Evolutionary conservation across 1,140 invertebrate species (phyloP), one percentile per base, ranked within the genome.

Genomic region (Thaumatotibia leucotreta): DNA sequence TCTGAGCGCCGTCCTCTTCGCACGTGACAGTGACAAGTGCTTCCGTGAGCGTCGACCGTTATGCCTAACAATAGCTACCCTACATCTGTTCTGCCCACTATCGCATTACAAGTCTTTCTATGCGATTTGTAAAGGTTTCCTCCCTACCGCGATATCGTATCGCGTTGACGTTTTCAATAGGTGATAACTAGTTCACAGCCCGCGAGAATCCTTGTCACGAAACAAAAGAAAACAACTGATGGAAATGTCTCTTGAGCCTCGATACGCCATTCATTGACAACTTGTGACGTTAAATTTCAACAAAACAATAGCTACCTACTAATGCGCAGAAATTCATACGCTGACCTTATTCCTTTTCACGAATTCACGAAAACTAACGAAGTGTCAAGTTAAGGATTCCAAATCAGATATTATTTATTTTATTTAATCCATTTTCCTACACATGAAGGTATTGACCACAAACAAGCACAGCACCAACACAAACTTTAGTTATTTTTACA

Each of bases 71-170:
- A 87, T 79, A 71, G 73, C 33, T 77, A 82, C 82, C 76, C 77
- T 71, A 77, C 80, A 78, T 79, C 77, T 80, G 63, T 64, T 68
- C 67, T 69, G 61, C 70, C 35, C 67, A 79, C 78, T 84, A 84
- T 86, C 78, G 70, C 68, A 79, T 84, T 80, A 81, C 79, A 65
- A 77, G 68, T 70, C 73, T 79, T 82, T 82, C 77, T 77, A 74
- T 71, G 61, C 70, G 79, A 84, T 88, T 88, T 88, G 76, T 86
- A 88, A 84, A 80, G 80, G 76, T 70, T 84, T 88, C 82, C 80
- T 79, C 72, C 75, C 65, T 72, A 69, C 82, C 77, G 20, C 73
- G 70, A 79, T 81, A 81, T 73, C 73, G 68, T 84, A 70, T 80
- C 76, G 70, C 62, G 66, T 78, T 78, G 76, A 75, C 70, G 64